These are phyloP conservation scores for Calephelis nemesis DNA, from an alignment of 1,140 invertebrate species.

Conservation along the genomic window DNA sequence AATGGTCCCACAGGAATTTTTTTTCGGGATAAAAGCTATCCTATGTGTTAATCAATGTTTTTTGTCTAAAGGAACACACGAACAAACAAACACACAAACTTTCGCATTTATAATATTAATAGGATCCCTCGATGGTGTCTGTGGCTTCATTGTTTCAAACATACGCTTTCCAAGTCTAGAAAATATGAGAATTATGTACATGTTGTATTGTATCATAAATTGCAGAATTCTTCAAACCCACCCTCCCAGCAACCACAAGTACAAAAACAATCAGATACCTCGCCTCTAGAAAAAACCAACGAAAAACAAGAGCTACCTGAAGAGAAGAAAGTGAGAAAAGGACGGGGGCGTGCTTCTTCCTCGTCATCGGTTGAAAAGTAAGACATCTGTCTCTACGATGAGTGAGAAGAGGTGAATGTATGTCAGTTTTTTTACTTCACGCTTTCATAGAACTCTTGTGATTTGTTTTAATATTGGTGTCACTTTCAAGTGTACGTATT, in stretches of 20 bases:
- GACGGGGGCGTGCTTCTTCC: slow-evolving; percentile 60
- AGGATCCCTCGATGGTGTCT: too few species aligned
- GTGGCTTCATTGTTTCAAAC: too few species aligned
- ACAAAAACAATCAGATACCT: slow-evolving; percentile 36
- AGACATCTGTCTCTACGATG: slow-evolving; percentile 20
- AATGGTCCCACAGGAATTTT: too few species aligned
- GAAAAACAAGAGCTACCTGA: slow-evolving; percentile 46
- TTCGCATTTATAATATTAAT: too few species aligned
- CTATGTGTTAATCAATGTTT: too few species aligned
- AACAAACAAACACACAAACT: too few species aligned
- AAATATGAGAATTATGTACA: too few species aligned
- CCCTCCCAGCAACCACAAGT: slow-evolving; percentile 34
- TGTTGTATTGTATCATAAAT: too few species aligned
- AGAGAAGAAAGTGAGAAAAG: slow-evolving; percentile 59
- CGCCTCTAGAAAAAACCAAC: slow-evolving; percentile 28
- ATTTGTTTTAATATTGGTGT: slow-evolving; percentile 18
- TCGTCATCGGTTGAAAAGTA: slow-evolving; percentile 69
- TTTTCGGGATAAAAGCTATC: too few species aligned
- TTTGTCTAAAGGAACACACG: too few species aligned
- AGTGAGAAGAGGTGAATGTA: slow-evolving; percentile 15
- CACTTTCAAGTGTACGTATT: slow-evolving; percentile 15
- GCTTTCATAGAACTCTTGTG: slow-evolving; percentile 17
- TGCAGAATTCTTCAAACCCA: slow-evolving; percentile 46
- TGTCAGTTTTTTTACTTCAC: slow-evolving; percentile 19
- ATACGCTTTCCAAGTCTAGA: background rate